phyloP scores from a whole-genome alignment of 2,113 vertebrate genomes.

The Hippolais icterina region DNA sequence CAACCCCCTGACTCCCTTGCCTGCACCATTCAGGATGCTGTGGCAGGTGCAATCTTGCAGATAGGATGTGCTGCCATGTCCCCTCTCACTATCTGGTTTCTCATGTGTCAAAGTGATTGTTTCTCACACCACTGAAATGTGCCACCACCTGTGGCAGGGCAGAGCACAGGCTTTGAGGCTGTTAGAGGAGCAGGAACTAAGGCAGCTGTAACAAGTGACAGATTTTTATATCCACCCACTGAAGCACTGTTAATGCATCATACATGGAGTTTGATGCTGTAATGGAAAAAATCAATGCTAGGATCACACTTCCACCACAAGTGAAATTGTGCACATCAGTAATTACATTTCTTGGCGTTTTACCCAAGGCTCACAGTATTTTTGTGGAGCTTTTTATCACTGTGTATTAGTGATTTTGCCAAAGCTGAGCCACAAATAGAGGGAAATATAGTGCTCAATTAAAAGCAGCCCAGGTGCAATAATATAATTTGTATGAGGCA shows the following conservation, averaged over 20 bases:
- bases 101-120: not conserved
- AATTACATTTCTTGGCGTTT: not conserved
- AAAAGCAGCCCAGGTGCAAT: not conserved
- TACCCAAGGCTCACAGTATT: not conserved
- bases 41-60: not conserved
- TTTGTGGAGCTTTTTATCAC: not conserved
- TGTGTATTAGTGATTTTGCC: not conserved
- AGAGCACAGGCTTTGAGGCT: not conserved
- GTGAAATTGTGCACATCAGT: not conserved
- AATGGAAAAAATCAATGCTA: constrained; percentile 28
- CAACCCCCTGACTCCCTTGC: not conserved
- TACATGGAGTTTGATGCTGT: not conserved
- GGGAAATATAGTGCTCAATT: not conserved
- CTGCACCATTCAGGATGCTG: not conserved
- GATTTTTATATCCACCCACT: not conserved
- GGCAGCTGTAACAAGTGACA: not conserved
- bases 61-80: not conserved
- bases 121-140: not conserved
- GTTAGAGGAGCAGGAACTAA: not conserved
- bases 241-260: not conserved
- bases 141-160: rapidly evolving
- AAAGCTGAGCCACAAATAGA: not conserved
- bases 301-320: not conserved
- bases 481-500: not conserved
- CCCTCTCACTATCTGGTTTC: not conserved